These are phyloP conservation scores for Hydropsyche betteni DNA, from an alignment of 2,888 invertebrate species.

Conservation along the genomic window DNA sequence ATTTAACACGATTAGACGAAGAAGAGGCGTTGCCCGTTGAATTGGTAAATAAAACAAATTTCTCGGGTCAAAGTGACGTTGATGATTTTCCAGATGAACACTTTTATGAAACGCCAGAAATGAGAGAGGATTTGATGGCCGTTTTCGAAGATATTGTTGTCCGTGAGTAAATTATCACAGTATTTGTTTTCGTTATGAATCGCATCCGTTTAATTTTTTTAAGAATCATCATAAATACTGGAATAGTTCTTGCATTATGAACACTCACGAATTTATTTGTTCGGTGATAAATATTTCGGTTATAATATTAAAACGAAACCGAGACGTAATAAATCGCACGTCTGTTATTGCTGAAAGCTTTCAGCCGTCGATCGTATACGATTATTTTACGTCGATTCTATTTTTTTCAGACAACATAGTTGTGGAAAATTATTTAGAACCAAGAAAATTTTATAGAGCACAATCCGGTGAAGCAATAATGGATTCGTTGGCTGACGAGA, in stretches of 20 bases:
- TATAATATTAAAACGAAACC: no score
- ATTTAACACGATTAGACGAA: constrained; percentile 14
- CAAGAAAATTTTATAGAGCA: constrained; percentile 53
- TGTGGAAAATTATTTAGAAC: constrained; percentile 64
- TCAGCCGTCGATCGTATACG: neutral
- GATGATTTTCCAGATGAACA: constrained; percentile 34
- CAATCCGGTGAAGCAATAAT: constrained; percentile 37
- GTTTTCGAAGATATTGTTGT: neutral
- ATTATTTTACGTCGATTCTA: neutral
- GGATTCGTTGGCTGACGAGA: constrained; percentile 48
- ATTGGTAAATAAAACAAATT: neutral
- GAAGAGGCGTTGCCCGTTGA: neutral
- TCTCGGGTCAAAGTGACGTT: neutral
- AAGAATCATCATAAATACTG: no score
- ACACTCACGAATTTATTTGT: no score
- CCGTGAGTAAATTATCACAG: no score
- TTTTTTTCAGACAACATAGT: constrained; percentile 52
- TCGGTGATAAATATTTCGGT: no score
- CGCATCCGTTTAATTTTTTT: no score
- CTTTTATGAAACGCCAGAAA: constrained; percentile 47
- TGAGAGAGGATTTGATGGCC: constrained; percentile 26
- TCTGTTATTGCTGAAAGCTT: constrained; percentile 9
- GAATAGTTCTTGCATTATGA: no score
- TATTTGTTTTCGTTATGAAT: no score
- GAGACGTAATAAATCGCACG: no score